These are phyloP conservation scores for Tiliacea aurago DNA, from an alignment of 2,888 invertebrate species.

Conservation along the genomic window DNA sequence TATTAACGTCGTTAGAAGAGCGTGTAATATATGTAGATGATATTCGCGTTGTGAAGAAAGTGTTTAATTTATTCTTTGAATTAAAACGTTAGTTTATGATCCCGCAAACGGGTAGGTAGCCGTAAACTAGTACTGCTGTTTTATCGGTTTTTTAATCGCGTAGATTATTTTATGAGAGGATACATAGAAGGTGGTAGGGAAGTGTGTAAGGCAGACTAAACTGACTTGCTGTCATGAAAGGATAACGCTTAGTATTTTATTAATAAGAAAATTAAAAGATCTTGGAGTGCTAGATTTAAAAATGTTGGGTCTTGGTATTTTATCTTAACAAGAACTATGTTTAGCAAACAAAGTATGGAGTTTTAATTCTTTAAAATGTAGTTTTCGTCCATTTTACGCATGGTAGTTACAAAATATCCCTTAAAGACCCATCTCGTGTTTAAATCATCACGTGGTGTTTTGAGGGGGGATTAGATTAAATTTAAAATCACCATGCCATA, in stretches of 20 bases:
- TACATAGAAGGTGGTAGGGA: slow-evolving; percentile 15
- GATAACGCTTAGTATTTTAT: background rate
- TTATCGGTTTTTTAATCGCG: slow-evolving; percentile 21
- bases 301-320: too few relatives aligned
- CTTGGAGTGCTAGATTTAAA: background rate
- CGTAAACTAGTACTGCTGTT: slow-evolving; percentile 35
- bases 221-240: background rate
- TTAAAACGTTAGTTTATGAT: slow-evolving; percentile 50
- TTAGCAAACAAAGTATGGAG: background rate
- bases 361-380: background rate
- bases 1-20: slow-evolving; percentile 32
- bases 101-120: slow-evolving; percentile 28
- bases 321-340: background rate
- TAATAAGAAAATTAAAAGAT: background rate
- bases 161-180: slow-evolving; percentile 22
- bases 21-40: slow-evolving; percentile 49
- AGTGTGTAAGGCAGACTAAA: background rate
- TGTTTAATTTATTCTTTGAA: slow-evolving; percentile 59
- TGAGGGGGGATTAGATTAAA: slow-evolving; percentile 84
- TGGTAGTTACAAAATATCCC: slow-evolving; percentile 67
- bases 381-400: background rate
- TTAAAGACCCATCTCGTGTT: slow-evolving; percentile 78
- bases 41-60: slow-evolving; percentile 56
- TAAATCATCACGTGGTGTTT: slow-evolving; percentile 74
- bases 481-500: slow-evolving; percentile 63